These are phyloP conservation scores for Mesoclemmys tuberculata DNA, from an alignment of 2,113 vertebrate genomes.

Conservation along the genomic window DNA sequence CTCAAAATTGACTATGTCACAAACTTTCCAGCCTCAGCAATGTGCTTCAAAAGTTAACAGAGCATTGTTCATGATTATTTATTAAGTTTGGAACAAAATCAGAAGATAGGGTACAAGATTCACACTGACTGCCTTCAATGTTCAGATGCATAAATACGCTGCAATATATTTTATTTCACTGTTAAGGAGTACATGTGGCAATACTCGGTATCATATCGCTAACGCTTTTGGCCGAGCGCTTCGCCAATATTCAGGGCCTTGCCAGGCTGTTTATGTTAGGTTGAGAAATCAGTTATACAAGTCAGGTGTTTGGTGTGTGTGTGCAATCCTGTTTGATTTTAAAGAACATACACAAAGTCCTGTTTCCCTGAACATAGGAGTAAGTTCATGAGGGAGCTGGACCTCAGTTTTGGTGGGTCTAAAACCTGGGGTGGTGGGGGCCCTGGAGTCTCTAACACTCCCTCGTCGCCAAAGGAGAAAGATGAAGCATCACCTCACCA, in stretches of 20 bases:
- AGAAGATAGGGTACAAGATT: background rate
- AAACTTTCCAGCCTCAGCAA: background rate
- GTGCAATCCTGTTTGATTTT: background rate
- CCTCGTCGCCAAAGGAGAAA: too few species aligned
- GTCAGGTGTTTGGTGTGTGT: background rate
- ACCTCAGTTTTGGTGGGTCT: background rate
- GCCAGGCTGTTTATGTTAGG: background rate
- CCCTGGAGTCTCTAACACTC: too few species aligned
- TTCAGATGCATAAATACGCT: background rate
- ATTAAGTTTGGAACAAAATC: background rate
- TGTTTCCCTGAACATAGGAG: background rate
- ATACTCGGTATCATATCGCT: background rate
- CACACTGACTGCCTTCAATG: rapidly evolving
- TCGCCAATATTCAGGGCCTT: background rate
- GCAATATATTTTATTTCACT: background rate
- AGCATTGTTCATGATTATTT: background rate
- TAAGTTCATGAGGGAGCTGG: background rate
- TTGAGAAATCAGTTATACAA: background rate
- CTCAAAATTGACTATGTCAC: background rate
- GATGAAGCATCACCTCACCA: too few species aligned
- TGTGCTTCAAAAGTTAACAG: background rate
- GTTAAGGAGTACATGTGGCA: background rate
- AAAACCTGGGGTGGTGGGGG: background rate
- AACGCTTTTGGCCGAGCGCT: background rate
- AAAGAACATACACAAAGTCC: background rate